Percentiles rank a stretch among this genome's conserved stretches.
Evolutionary conservation across 1,140 invertebrate genomes (phyloP).

Genomic region (Gerris buenoi): DNA sequence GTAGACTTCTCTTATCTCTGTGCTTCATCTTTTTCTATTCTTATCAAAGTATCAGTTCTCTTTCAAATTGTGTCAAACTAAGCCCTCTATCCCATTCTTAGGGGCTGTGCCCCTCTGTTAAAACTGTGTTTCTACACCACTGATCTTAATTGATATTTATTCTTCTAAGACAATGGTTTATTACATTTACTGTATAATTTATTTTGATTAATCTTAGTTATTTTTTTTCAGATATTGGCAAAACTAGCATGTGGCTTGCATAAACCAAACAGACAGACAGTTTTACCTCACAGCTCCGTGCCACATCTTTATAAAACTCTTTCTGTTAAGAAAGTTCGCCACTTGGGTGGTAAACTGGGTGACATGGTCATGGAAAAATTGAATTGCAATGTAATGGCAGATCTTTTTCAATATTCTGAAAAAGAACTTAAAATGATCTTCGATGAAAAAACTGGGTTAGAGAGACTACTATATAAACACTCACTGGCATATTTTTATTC

Average conservation of each 20-base stretch:
- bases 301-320: constrained; percentile 45
- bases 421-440: constrained; percentile 52
- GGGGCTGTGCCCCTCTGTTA: background rate
- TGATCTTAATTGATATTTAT: background rate
- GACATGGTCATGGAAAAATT: constrained; percentile 51
- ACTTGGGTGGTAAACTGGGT: constrained; percentile 81
- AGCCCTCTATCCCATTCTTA: background rate
- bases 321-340: constrained; percentile 61
- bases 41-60: background rate
- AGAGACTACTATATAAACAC: no score
- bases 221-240: constrained; percentile 48
- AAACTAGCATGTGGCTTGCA: constrained; percentile 86
- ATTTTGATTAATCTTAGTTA: background rate
- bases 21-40: no score
- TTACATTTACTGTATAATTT: background rate
- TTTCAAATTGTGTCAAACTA: background rate
- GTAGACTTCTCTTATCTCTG: no score
- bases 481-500: no score
- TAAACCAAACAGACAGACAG: constrained; percentile 86
- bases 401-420: constrained; percentile 51
- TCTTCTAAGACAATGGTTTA: background rate
- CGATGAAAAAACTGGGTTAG: constrained; percentile 68
- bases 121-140: background rate
- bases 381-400: constrained; percentile 58
- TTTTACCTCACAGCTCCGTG: constrained; percentile 55